These are phyloP conservation scores for Sepioteuthis lessoniana DNA, from an alignment of 2,888 invertebrate genomes.

Conservation along the genomic window DNA sequence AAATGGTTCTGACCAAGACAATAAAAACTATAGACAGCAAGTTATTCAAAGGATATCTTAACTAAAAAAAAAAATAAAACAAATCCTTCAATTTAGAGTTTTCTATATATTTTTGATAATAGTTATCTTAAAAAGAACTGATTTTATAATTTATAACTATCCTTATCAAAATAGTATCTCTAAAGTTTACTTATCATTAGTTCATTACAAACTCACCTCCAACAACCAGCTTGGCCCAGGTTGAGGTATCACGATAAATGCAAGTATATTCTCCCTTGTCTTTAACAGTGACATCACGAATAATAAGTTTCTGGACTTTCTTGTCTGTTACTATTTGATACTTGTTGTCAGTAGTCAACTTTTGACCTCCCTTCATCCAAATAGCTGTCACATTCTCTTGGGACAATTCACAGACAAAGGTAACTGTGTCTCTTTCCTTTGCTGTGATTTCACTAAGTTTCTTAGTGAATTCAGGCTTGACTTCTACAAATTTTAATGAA, in stretches of 20 bases:
- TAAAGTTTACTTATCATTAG: no score
- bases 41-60: no score
- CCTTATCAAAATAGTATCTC: no score
- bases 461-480: background rate
- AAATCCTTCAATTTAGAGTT: no score
- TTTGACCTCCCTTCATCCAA: background rate
- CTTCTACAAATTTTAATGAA: no score
- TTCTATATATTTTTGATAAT: no score
- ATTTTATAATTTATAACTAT: no score
- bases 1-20: no score
- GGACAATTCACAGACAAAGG: slow-evolving; percentile 25
- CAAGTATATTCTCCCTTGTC: slow-evolving; percentile 34
- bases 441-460: background rate
- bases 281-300: background rate
- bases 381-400: background rate
- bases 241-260: background rate
- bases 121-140: no score
- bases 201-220: background rate
- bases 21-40: no score
- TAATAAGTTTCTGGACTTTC: slow-evolving; percentile 2
- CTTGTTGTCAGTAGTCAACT: background rate
- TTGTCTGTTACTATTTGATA: background rate
- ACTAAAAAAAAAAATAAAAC: no score
- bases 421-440: background rate
- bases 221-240: background rate